These are phyloP conservation scores for Paragorgia papillata DNA, from an alignment of 92 coral and sea anemone species.

Conservation along the genomic window DNA sequence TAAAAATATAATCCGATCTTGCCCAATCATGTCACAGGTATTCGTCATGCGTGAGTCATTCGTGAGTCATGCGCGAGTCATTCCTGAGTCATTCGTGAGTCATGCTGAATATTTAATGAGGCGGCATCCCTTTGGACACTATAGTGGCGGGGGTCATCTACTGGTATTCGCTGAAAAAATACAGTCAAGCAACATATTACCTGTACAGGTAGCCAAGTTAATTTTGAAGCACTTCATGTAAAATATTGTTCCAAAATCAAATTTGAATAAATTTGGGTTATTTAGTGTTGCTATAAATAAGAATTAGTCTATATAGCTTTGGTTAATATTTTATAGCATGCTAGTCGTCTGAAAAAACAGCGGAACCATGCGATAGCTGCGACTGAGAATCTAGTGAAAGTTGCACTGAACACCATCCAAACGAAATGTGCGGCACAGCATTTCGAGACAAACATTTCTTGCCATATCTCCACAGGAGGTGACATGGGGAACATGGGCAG, in stretches of 20 bases:
- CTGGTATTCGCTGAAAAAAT: too few species aligned
- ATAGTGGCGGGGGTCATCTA: too few species aligned
- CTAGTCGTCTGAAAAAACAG: constrained; percentile 18
- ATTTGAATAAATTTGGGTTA: neutral
- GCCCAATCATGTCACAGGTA: too few species aligned
- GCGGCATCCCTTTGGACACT: too few species aligned
- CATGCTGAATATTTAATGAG: too few species aligned
- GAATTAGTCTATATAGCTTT: neutral
- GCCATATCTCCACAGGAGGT: constrained; percentile 13
- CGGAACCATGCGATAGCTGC: neutral
- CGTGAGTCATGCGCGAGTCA: too few species aligned
- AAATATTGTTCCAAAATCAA: neutral
- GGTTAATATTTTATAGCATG: neutral
- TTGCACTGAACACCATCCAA: neutral
- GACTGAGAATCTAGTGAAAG: constrained; percentile 18
- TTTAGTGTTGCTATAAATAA: constrained; percentile 15
- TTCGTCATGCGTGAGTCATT: too few species aligned
- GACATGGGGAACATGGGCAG: constrained; percentile 23
- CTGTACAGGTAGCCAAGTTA: constrained; percentile 1
- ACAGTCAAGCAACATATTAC: constrained; percentile 24
- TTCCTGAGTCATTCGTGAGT: too few species aligned
- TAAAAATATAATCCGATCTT: too few species aligned
- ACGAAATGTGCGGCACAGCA: constrained; percentile 10
- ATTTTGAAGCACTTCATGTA: constrained; percentile 20
- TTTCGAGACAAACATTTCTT: constrained; percentile 3